Evolutionary conservation across 2,888 invertebrate species (phyloP), one percentile per base, ranked within the genome.

Genomic region (Frankliniella intonsa): DNA sequence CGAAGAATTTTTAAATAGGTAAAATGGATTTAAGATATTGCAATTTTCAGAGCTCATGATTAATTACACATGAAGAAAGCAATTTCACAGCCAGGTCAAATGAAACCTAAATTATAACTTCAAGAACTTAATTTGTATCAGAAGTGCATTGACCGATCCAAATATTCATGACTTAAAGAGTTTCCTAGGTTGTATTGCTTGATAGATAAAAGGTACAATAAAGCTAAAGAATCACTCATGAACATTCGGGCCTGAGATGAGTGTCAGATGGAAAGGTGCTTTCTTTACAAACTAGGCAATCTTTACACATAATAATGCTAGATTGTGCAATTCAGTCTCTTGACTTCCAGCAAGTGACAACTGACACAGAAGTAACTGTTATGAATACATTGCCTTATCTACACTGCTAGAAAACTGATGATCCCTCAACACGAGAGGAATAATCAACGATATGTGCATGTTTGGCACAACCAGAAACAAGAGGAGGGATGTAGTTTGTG

Each of bases 321-420:
- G 69, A 76, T 76, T 76, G 69, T 76, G 69, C 69, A 25, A 76
- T 76, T 76, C 69, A 76, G 69, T 76, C 69, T 76, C n/a, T 22
- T 76, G 22, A 22, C 69, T 76, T 76, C 69, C 19, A 25, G 69
- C 25, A 14, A 14, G 62, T 62, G 17, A 17, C 17, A 62, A 62
- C 62, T 19, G 11, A 38, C 38, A 19, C 62, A 7, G 17, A 62
- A 62, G 62, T 7, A 19, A 62, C 8, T 62, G 17, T 62, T 62
- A 62, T 19, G 14, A 62, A n/a, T n/a, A 62, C 62, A 62, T 62
- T 62, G 19, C 14, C 62, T 38, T 38, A 38, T 38, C 38, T 38
- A 38, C 38, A 38, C 2, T 38, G 38, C 38, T 38, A 38, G 38
- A 38, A 38, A 38, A 38, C 38, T 38, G 38, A 38, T 38, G 38